Evolutionary conservation across 2,113 vertebrate species (phyloP).

Genomic region (Corythaeola cristata): DNA sequence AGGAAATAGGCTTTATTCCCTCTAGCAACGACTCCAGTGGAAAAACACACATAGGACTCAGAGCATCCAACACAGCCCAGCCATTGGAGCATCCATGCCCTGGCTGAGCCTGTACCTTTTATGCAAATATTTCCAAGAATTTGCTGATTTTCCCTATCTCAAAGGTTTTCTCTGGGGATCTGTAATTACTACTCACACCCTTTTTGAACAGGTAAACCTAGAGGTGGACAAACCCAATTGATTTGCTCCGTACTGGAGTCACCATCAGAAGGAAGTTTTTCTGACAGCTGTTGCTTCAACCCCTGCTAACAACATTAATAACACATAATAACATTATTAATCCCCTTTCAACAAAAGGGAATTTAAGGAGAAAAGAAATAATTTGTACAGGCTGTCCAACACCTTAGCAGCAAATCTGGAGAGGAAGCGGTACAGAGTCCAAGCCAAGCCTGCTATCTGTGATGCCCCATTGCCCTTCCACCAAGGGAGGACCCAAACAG

Average conservation of each 20-base stretch:
- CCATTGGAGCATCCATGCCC: neutral
- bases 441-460: neutral
- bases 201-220: neutral
- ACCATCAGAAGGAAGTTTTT: neutral
- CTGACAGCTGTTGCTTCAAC: neutral
- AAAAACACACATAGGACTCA: conserved; percentile 15
- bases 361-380: neutral
- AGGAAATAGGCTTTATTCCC: conserved; percentile 38
- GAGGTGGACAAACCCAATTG: neutral
- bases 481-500: neutral
- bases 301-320: neutral
- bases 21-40: neutral
- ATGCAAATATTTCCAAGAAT: neutral
- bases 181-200: neutral
- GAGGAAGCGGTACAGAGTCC: rapidly evolving
- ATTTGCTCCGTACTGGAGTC: neutral
- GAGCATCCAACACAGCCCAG: neutral
- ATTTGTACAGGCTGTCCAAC: neutral
- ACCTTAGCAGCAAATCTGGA: neutral
- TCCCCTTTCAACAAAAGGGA: neutral
- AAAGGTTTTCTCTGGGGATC: neutral
- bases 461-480: neutral
- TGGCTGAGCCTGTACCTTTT: neutral
- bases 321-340: neutral
- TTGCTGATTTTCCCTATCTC: neutral